Base-by-base conservation (phyloP, 2,113 vertebrate species). In the Myiozetetes cayanensis region DNA sequence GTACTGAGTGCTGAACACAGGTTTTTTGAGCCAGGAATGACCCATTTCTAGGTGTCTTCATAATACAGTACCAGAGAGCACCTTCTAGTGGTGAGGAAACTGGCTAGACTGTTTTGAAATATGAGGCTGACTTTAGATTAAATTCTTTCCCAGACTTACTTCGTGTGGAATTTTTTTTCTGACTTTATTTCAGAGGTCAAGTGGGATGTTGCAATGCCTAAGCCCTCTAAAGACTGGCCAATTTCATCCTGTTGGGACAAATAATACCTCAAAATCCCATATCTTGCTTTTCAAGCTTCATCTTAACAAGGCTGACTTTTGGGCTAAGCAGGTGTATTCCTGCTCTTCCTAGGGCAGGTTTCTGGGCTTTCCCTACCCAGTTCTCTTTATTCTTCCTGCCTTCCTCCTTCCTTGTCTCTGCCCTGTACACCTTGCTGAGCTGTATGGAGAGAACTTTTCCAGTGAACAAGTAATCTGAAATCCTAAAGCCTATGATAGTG, bases 101-200 rank as follows among this genome's bases (percentile, higher is more conserved):
- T 33, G n/a, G 7, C 14, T 63, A 72, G 43, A 53, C 31, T 14
- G 1, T 79, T 89, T 46, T 80, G 59, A 91, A 91, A 31, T 65
- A 55, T 1, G 3, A 68, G 55, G 27, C 41, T 41, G 55, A 74
- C 23, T 84, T 10, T 23, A 50, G 58, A 47, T 81, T 2, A 52
- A 70, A 31, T 84, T 84, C 44, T 63, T 58, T 49, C 14, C 46
- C 44, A 52, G 30, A 65, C 17, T 65, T 76, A 49, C 4, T 55
- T 12, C 0, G 0, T 43, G 44, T 8, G 25, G 11, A 87, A 25
- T 6, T 74, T 55, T 63, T 85, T 81, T 68, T 14, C 33, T 44
- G 61, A 6, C 15, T 67, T 25, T n/a, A 0, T 66, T 92, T 87
- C 71, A 89, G 61, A 68, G 35, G 30, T 65, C 37, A 72, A 13